Percentiles rank a stretch among this genome's conserved stretches.
Conservation (phyloP, 2,113 vertebrate species). For the Poecilia latipinna region DNA sequence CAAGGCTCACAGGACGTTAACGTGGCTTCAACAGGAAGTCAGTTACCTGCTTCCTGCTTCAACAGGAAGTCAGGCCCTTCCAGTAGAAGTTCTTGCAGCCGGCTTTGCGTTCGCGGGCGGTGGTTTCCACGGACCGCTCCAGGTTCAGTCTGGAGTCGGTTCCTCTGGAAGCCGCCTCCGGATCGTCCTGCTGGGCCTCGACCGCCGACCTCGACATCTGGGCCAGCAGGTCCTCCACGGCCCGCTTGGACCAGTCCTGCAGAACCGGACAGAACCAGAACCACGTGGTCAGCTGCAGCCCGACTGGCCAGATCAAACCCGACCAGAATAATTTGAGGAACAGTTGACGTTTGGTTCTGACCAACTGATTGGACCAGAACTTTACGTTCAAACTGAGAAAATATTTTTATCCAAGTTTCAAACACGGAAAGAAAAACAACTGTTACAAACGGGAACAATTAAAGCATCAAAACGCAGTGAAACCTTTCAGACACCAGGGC, state of each 20-base stretch:
- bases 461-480: too few relatives aligned
- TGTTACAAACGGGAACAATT: too few relatives aligned
- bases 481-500: too few relatives aligned
- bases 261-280: neutral
- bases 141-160: constrained; percentile 73
- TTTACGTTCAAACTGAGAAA: too few relatives aligned
- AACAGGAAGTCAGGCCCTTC: constrained; percentile 77
- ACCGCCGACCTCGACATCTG: constrained; percentile 73
- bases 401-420: too few relatives aligned
- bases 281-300: neutral
- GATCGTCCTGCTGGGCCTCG: constrained; percentile 58
- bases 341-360: too few relatives aligned
- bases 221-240: constrained; percentile 76
- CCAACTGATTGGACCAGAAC: too few relatives aligned
- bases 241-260: constrained; percentile 78
- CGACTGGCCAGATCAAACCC: neutral
- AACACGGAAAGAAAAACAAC: too few relatives aligned
- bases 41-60: constrained; percentile 25
- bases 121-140: constrained; percentile 70
- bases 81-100: constrained; percentile 87
- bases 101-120: constrained; percentile 78
- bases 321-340: neutral
- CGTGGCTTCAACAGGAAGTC: neutral
- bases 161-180: constrained; percentile 77
- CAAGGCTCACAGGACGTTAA: neutral